These are phyloP conservation scores for Amiota minor DNA, from an alignment of 2,888 invertebrate genomes.

Conservation along the genomic window DNA sequence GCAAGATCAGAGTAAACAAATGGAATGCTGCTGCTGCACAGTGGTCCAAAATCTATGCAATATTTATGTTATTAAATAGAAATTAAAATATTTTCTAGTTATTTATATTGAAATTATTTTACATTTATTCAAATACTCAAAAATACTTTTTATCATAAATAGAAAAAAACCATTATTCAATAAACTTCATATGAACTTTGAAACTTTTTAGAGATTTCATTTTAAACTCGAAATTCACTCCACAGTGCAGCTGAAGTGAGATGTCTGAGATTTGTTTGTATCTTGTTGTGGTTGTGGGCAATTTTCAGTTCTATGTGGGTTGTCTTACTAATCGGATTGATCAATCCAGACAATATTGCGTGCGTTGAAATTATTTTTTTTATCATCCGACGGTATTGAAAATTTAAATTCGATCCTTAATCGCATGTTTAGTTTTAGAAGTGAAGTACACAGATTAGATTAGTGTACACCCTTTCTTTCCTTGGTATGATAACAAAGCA, in stretches of 20 bases:
- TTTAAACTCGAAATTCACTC: background rate
- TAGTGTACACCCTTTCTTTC: background rate
- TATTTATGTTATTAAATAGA: too few relatives aligned
- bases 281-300: conserved; percentile 26
- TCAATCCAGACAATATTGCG: conserved; percentile 39
- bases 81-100: too few relatives aligned
- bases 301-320: conserved; percentile 67
- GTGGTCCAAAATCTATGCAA: too few relatives aligned
- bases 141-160: too few relatives aligned
- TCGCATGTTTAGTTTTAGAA: background rate
- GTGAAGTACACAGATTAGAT: background rate
- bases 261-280: conserved; percentile 31
- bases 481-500: background rate
- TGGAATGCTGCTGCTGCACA: background rate
- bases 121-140: too few relatives aligned
- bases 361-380: conserved; percentile 26
- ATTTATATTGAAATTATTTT: too few relatives aligned
- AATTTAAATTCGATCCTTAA: background rate
- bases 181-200: too few relatives aligned
- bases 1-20: conserved; percentile 6
- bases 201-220: too few relatives aligned
- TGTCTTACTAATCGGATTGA: conserved; percentile 63
- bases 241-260: conserved; percentile 27
- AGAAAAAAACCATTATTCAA: too few relatives aligned
- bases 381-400: too few relatives aligned